phyloP scores from a whole-genome alignment of 2,113 vertebrate genomes.

The Merops nubicus region DNA sequence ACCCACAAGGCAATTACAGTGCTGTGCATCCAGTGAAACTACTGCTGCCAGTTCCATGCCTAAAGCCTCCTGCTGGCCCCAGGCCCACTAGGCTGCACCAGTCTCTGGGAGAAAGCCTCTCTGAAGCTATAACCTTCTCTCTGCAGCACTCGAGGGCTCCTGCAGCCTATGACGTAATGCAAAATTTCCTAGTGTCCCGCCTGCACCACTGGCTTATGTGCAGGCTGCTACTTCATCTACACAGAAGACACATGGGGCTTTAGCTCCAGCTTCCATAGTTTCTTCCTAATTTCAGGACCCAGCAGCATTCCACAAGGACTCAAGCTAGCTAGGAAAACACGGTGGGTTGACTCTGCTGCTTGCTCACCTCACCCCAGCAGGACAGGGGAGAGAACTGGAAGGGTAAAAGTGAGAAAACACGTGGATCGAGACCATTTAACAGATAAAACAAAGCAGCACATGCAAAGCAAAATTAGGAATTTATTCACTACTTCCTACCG shows the following conservation, averaged over 20 bases:
- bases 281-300: not conserved
- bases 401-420: not conserved
- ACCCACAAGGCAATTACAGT: fast-evolving
- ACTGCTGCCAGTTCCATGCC: fast-evolving
- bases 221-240: not conserved
- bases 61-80: not conserved
- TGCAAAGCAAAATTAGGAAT: not conserved
- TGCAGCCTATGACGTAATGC: not conserved
- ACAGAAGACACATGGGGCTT: not conserved
- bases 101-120: not conserved
- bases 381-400: not conserved
- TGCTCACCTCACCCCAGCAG: not conserved
- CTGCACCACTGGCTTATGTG: not conserved
- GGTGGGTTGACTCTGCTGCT: not conserved
- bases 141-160: not conserved
- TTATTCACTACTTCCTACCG: not conserved
- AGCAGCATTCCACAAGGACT: not conserved
- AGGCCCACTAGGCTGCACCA: too few relatives aligned
- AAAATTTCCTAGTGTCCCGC: not conserved
- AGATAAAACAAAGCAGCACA: not conserved
- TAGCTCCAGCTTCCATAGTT: not conserved
- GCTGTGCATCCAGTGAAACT: too few relatives aligned
- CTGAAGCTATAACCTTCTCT: not conserved
- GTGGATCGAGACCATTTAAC: fast-evolving
- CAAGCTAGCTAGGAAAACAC: not conserved